phyloP scores from a whole-genome alignment of 1,140 invertebrate species.

The Camponotus floridanus region DNA sequence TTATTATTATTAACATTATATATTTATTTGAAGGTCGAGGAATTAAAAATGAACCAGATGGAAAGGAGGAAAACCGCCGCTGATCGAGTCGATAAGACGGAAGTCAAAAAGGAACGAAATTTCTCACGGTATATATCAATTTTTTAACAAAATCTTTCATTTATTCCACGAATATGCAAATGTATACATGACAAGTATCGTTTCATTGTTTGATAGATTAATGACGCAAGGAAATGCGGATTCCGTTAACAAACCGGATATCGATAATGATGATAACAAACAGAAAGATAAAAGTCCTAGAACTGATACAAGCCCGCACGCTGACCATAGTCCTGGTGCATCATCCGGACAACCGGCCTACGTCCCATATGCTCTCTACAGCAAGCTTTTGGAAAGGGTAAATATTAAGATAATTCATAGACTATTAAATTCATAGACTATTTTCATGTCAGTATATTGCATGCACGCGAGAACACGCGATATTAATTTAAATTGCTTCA shows the following conservation, averaged over 20 bases:
- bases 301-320: conserved; percentile 58
- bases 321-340: conserved; percentile 67
- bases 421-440: not conserved
- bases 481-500: conserved; percentile 60
- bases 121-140: conserved; percentile 69
- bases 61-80: conserved; percentile 80
- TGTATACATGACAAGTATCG: not conserved
- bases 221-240: conserved; percentile 67
- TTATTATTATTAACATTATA: not conserved
- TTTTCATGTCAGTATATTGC: conserved; percentile 23
- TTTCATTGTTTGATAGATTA: conserved; percentile 35
- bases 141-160: not conserved
- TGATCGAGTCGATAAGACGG: conserved; percentile 79
- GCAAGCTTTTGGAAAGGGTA: conserved; percentile 83
- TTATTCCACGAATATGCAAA: not conserved
- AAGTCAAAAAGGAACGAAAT: conserved; percentile 79
- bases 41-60: conserved; percentile 83
- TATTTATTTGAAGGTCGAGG: conserved; percentile 78
- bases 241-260: conserved; percentile 68
- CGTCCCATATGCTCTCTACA: conserved; percentile 84
- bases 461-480: conserved; percentile 1
- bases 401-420: conserved; percentile 45
- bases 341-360: conserved; percentile 75
- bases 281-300: conserved; percentile 77
- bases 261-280: conserved; percentile 77